These are phyloP conservation scores for Microctenopoma steveboyesi DNA, from an alignment of 2,797 vertebrate species.

Conservation along the genomic window DNA sequence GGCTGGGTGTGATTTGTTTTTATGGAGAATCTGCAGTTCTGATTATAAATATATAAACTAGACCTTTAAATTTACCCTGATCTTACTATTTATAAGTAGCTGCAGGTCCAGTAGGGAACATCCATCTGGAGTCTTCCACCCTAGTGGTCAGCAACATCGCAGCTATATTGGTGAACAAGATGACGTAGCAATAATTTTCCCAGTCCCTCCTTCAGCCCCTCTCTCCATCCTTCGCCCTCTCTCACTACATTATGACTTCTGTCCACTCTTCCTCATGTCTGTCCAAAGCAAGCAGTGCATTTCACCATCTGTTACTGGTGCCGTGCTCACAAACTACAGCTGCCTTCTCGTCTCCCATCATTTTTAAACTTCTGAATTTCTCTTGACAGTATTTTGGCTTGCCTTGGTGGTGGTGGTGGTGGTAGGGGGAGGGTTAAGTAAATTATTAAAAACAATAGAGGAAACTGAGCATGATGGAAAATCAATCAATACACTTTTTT, in stretches of 20 bases:
- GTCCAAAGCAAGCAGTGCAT: constrained; percentile 70
- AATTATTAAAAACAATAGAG: no score
- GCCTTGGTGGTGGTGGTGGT: no score
- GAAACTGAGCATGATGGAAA: no score
- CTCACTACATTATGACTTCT: constrained; percentile 56
- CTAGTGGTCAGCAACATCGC: constrained; percentile 73
- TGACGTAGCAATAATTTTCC: constrained; percentile 61
- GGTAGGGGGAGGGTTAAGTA: no score
- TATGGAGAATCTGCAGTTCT: constrained; percentile 13
- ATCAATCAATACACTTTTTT: neutral
- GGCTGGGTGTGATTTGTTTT: neutral
- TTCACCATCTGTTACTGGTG: constrained; percentile 83
- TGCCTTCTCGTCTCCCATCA: constrained; percentile 39
- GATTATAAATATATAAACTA: constrained; percentile 6
- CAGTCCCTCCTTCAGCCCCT: constrained; percentile 47
- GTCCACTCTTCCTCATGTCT: constrained; percentile 51
- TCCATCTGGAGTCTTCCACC: constrained; percentile 53
- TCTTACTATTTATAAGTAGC: neutral
- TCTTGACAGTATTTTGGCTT: neutral
- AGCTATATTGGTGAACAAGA: constrained; percentile 74
- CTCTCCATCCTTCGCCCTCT: constrained; percentile 34
- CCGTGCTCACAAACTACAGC: constrained; percentile 52
- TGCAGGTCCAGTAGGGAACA: constrained; percentile 14
- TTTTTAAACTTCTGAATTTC: constrained; percentile 2
- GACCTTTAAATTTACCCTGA: neutral